These are phyloP conservation scores for Boloria selene DNA, from an alignment of 2,888 invertebrate species.

Conservation along the genomic window DNA sequence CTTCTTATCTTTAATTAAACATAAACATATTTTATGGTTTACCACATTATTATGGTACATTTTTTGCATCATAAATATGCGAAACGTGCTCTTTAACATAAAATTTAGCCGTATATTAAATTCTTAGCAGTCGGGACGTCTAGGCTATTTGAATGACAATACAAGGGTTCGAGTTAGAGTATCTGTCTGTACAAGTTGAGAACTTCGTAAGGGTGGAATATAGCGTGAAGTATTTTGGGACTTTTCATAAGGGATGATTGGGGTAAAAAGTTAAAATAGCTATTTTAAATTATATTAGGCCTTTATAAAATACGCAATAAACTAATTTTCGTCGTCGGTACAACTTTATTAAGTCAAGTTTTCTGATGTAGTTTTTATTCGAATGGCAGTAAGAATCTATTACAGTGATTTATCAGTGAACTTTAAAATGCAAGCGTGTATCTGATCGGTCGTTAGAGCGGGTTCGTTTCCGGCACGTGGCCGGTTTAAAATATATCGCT, in stretches of 20 bases:
- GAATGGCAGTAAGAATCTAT: slow-evolving; percentile 23
- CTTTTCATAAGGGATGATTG: slow-evolving; percentile 20
- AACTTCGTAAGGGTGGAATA: slow-evolving; percentile 25
- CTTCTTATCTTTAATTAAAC: too few species aligned
- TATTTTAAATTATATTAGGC: not conserved
- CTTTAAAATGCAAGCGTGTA: slow-evolving; percentile 49
- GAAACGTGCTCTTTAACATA: slow-evolving; percentile 29
- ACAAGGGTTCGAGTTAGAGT: slow-evolving; percentile 25
- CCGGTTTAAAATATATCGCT: slow-evolving; percentile 31
- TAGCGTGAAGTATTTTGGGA: slow-evolving; percentile 26
- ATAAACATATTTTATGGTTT: too few species aligned
- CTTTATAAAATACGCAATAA: not conserved
- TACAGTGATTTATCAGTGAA: slow-evolving; percentile 16
- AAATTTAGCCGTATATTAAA: slow-evolving; percentile 60
- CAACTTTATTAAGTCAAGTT: not conserved
- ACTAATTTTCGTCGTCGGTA: too few species aligned
- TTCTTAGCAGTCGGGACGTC: slow-evolving; percentile 57
- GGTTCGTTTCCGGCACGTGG: slow-evolving; percentile 57
- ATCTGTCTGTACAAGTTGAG: slow-evolving; percentile 24
- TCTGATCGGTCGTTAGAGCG: slow-evolving; percentile 51
- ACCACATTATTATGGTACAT: not conserved
- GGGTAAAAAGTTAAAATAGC: slow-evolving; percentile 1
- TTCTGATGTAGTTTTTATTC: not conserved
- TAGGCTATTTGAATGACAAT: slow-evolving; percentile 74
- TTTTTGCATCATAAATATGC: slow-evolving; percentile 29